Evolutionary conservation across 2,113 vertebrate species (phyloP), one percentile per base, ranked within the genome.

Genomic region (Psittacara wagleri): DNA sequence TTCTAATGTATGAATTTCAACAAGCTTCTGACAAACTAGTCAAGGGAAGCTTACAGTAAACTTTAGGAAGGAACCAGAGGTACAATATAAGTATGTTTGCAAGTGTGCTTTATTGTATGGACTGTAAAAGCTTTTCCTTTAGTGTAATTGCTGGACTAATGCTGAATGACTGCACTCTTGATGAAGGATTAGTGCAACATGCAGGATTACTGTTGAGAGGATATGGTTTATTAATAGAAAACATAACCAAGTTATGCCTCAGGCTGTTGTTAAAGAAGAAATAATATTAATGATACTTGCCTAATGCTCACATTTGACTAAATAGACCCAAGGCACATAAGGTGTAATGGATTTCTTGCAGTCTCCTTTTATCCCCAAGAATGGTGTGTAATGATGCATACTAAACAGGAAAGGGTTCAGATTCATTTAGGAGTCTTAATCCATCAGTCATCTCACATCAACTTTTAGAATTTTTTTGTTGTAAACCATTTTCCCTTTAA

Each of bases 201-300:
- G 22, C 69, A 63, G 84, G 64, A 69, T 75, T 91, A 46, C 51
- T 64, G 37, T 62, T 77, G 51, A 72, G 51, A 74, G 43, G 55
- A 43, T 91, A 4, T 33, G 51, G 59, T 29, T 92, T 91, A 84
- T 75, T 96, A 85, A 75, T 67, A 91, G 81, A 84, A 91, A 86
- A 6, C 6, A 13, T 67, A 74, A 44, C 55, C 2, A 10, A 78
- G 55, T 63, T 86, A 43, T 52, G 55, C 82, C 78, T 70, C 23
- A 18, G 66, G 69, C 48, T 78, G 2, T 69, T 69, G 49, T 62
- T 86, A 41, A 44, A 81, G 63, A 77, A 90, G 63, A 76, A 76
- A 28, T 13, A 51, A 35, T 48, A 41, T 78, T 88, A 88, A 75
- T 43, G 37, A 16, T 59, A 51, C 78, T 79, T 83, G 52, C 52